Evolutionary conservation across 2,888 invertebrate genomes (phyloP).

Genomic region (Lysandra coridon): DNA sequence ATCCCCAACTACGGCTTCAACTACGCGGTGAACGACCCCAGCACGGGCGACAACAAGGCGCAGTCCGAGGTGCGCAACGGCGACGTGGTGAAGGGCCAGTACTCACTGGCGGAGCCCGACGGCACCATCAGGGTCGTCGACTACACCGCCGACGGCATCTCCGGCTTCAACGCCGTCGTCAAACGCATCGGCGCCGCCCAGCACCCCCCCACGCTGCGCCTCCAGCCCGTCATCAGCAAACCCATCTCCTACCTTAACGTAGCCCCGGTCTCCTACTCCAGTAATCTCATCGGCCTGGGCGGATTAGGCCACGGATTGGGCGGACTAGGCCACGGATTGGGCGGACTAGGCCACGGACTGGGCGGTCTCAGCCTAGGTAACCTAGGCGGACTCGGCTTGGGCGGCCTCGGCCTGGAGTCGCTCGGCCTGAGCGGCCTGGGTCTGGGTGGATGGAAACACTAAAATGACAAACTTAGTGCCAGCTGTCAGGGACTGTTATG

Average conservation of each 20-base stretch:
- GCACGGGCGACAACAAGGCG: slow-evolving; percentile 72
- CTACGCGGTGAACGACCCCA: slow-evolving; percentile 73
- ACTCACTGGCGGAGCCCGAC: slow-evolving; percentile 71
- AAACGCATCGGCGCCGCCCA: slow-evolving; percentile 63
- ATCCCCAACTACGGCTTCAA: slow-evolving; percentile 71
- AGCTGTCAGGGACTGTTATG: slow-evolving; percentile 24
- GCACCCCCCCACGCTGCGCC: slow-evolving; percentile 54
- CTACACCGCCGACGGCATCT: slow-evolving; percentile 64
- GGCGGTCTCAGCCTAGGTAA: slow-evolving; percentile 33
- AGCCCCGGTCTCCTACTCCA: not conserved
- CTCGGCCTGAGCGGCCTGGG: slow-evolving; percentile 30
- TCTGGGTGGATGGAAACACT: slow-evolving; percentile 39
- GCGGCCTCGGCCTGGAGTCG: slow-evolving; percentile 30
- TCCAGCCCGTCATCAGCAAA: slow-evolving; percentile 33
- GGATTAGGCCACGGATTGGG: slow-evolving; percentile 33
- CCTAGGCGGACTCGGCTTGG: slow-evolving; percentile 20
- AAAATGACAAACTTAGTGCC: slow-evolving; percentile 30
- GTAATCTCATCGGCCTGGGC: slow-evolving; percentile 25
- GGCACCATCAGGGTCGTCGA: slow-evolving; percentile 71
- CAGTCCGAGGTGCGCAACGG: slow-evolving; percentile 71
- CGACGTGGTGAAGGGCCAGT: slow-evolving; percentile 69
- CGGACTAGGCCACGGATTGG: slow-evolving; percentile 33
- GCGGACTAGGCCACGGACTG: slow-evolving; percentile 34
- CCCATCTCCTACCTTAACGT: slow-evolving; percentile 31
- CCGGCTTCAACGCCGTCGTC: slow-evolving; percentile 74